phyloP scores from a whole-genome alignment of 2,113 vertebrate species.

The Eleginops maclovinus region DNA sequence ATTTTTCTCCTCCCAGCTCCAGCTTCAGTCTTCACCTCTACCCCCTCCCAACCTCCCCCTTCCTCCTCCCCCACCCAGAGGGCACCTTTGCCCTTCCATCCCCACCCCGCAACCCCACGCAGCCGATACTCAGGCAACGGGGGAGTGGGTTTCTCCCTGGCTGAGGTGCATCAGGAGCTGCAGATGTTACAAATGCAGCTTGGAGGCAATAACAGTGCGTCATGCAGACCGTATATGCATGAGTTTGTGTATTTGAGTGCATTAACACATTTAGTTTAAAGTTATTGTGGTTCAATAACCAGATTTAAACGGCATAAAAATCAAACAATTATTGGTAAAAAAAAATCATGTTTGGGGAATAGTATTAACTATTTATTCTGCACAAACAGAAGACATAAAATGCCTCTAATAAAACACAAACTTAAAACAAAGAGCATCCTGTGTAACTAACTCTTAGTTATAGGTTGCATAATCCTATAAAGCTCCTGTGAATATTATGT shows the following conservation, averaged over 20 bases:
- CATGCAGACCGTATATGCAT: slow-evolving; percentile 11
- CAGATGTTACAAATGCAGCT: slow-evolving; percentile 93
- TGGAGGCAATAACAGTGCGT: slow-evolving; percentile 86
- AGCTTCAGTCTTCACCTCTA: slow-evolving; percentile 45
- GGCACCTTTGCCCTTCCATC: slow-evolving; percentile 69
- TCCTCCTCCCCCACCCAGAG: slow-evolving; percentile 55
- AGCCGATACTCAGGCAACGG: slow-evolving; percentile 75
- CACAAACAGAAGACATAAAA: background rate
- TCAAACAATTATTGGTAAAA: background rate
- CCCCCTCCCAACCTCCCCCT: slow-evolving; percentile 53
- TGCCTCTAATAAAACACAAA: background rate
- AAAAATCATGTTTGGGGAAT: no score
- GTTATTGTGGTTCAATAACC: background rate
- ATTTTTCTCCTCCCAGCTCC: slow-evolving; percentile 56
- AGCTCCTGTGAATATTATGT: no score
- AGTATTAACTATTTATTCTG: background rate
- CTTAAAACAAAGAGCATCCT: background rate
- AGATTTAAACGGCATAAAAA: background rate
- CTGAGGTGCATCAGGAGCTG: slow-evolving; percentile 92
- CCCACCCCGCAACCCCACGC: slow-evolving; percentile 48
- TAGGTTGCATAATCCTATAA: background rate
- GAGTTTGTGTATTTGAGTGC: slow-evolving; percentile 21
- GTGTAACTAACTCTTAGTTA: background rate
- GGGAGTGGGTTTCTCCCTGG: slow-evolving; percentile 85
- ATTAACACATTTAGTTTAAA: background rate